A percentile compares a stretch with the other conserved stretches of the same genome.
Conservation (phyloP, 2,888 invertebrate genomes). For the Argyresthia goedartella region DNA sequence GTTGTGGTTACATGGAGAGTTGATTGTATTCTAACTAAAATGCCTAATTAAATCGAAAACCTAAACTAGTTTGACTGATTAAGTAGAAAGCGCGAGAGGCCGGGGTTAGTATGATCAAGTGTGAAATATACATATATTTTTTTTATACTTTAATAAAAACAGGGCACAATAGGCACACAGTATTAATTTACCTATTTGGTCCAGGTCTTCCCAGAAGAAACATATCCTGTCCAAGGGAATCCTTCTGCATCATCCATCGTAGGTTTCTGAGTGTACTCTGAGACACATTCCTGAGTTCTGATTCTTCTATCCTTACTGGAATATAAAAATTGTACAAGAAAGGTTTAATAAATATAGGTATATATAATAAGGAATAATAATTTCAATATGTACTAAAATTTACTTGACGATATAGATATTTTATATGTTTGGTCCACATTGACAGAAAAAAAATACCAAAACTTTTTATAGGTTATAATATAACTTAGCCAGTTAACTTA, state of each 20-base stretch:
- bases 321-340: background rate
- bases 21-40: no score
- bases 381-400: no score
- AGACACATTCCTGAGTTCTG: constrained; percentile 70
- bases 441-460: background rate
- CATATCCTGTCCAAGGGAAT: constrained; percentile 92
- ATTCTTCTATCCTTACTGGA: constrained; percentile 48
- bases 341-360: constrained; percentile 13
- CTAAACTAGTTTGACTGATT: no score
- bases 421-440: background rate
- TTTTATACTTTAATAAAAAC: no score
- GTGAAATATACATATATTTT: no score
- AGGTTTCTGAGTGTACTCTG: constrained; percentile 85
- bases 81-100: no score
- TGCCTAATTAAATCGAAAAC: no score
- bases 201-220: constrained; percentile 95
- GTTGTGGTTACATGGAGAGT: no score
- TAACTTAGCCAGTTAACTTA: constrained; percentile 56
- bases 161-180: no score
- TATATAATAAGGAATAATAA: background rate
- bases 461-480: constrained; percentile 7
- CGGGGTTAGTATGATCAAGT: no score
- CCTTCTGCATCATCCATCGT: constrained; percentile 97
- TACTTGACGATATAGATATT: no score
- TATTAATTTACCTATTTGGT: constrained; percentile 72